Base-by-base conservation (phyloP, 2,888 invertebrate species). In the Lasioglossum zephyrum region DNA sequence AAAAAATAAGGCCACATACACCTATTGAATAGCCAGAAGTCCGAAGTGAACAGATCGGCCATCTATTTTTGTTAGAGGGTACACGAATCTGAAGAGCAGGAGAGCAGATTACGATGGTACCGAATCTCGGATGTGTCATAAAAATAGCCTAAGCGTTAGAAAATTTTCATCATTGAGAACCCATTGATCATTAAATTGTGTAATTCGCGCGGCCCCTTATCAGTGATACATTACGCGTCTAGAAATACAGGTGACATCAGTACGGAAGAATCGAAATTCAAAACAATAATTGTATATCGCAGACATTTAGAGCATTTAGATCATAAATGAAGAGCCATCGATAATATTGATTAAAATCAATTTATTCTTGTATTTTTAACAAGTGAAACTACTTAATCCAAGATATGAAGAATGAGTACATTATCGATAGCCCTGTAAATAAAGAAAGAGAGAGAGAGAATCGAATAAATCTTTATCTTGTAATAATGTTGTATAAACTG, bases 61-160 rank as follows among this genome's bases (percentile, higher is more conserved):
- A 87, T 90, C 85, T 88, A 90, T 90, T 90, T 90, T 84, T 70
- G 84, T 85, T 79, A 81, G 75, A 80, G 81, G 57, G 84, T 81
- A 79, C 79, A 63, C 81, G 84, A 80, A 87, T 82, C 85, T 86
- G 77, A 39, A 87, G 63, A 63, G 53, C 47, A 77, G 81, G 73
- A 84, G 79, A 70, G 49, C 63, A 39, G 76, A 41, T 73, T 63
- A 82, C 74, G 63, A 85, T 78, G 75, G 69, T 79, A 84, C 83
- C 80, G 77, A 74, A 77, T 82, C 73, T 44, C 47, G 41, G 44
- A 87, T 79, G 70, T 74, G 75, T 39, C 22, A 18, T 81, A 73
- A 82, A 75, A 83, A 81, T 87, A 88, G 63, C 66, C 22, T 53
- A 73, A 80, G 70, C 22, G 18, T 41, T 41, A 73, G 53, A 49